Base-by-base conservation (phyloP, 2,888 invertebrate species). In the Andrena flavipes region DNA sequence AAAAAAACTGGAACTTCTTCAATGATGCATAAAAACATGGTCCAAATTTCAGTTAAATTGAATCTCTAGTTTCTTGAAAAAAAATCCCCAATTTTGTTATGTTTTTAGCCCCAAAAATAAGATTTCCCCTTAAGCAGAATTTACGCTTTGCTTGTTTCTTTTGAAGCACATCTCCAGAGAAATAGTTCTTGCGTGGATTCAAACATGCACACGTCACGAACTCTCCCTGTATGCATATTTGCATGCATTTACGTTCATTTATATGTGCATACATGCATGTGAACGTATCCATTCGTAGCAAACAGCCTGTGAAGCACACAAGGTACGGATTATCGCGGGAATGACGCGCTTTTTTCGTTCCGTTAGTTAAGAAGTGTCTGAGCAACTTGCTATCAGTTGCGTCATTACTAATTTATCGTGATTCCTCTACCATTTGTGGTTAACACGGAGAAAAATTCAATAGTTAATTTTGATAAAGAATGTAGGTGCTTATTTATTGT, bases 121-220 rank as follows among this genome's bases (percentile, higher is more conserved):
- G 30, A 56, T 60, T 62, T 35, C 64, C 80, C 62, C 74, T 80
- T 79, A 76, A 63, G 33, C 73, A 68, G 78, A 54, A 74, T 49
- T 48, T 48, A 54, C 35, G 42, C n/a, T 72, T 54, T 20, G 65
- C 30, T 26, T 13, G 23, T 54, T 77, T 77, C 62, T 84, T 63
- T 33, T 51, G 13, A 65, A 72, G 62, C 62, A 20, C 60, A 51
- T 30, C 26, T 54, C 26, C 13, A n/a, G 16, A 16, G 48, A 63
- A 69, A 33, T 16, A 54, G 49, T 59, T 60, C 65, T 67, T 67
- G 65, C 49, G 33, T 10, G 67, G 67, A 72, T 51, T 49, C 51
- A 60, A 51, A 60, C 72, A 8, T 35, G n/a, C 13, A 30, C 23
- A 60, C 35, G n/a, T 30, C 26, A 13, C 13, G 23, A 35, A 23